Conservation (phyloP, 2,888 invertebrate genomes). For the Troglohyphantes excavatus region DNA sequence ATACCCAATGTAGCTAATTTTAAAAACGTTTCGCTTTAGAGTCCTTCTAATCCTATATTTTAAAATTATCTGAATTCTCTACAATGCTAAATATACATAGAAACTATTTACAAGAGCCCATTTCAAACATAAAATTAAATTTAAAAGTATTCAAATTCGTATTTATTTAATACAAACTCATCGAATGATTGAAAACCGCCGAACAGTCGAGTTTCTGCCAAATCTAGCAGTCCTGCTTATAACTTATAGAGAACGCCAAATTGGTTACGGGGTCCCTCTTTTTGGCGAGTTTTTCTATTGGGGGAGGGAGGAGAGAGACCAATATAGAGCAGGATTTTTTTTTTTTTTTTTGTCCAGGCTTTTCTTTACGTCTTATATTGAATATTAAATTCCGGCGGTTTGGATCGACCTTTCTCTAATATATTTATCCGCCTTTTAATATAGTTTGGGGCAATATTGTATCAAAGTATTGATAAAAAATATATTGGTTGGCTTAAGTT, state of each 20-base stretch:
- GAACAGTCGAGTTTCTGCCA: no score
- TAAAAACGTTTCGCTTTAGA: no score
- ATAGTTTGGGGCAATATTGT: neutral
- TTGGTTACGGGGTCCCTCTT: conserved; percentile 9
- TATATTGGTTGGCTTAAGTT: neutral
- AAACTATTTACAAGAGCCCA: no score
- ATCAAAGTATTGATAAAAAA: neutral
- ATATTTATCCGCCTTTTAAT: conserved; percentile 1
- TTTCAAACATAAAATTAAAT: no score
- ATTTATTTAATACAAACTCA: no score
- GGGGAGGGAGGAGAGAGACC: conserved; percentile 20
- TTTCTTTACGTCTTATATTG: conserved; percentile 13
- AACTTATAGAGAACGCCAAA: conserved; percentile 21
- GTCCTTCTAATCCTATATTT: no score
- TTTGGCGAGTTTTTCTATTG: conserved; percentile 54
- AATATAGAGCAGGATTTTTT: conserved; percentile 36
- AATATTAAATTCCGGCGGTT: conserved; percentile 43
- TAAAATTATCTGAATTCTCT: no score
- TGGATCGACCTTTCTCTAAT: neutral
- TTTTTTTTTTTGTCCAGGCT: neutral
- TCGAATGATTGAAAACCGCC: no score
- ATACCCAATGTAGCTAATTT: no score
- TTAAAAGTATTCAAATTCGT: no score
- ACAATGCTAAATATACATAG: no score
- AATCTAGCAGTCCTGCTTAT: neutral